phyloP scores from a whole-genome alignment of 2,113 vertebrate genomes.

The Lepus americanus region DNA sequence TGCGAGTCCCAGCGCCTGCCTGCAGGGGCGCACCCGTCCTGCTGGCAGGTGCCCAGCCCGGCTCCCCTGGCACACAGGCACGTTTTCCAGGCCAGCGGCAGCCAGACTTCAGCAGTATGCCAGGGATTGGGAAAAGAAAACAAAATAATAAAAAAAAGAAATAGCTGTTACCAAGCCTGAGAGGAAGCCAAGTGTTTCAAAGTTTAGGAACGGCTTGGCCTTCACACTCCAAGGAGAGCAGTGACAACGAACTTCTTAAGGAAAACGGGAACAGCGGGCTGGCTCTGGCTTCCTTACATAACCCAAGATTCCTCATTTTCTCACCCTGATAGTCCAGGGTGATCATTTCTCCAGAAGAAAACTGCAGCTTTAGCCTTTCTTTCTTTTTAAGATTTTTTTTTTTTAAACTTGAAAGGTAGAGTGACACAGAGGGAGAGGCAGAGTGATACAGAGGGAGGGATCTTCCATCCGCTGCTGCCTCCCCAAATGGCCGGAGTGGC shows the following conservation, averaged over 20 bases:
- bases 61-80: background rate
- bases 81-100: background rate
- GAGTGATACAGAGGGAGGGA: no score
- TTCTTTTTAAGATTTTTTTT: no score
- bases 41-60: background rate
- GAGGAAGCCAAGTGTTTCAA: background rate
- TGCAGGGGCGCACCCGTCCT: background rate
- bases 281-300: background rate
- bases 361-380: background rate
- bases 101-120: background rate
- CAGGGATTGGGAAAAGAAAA: constrained; percentile 61
- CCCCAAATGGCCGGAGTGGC: no score
- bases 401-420: no score
- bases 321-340: background rate
- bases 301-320: background rate
- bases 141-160: background rate
- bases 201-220: background rate
- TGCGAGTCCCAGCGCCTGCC: background rate
- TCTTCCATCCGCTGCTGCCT: no score
- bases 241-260: background rate
- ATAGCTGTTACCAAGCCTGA: background rate
- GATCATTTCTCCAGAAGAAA: background rate
- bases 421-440: no score
- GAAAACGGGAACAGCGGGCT: background rate
- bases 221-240: background rate